These are phyloP conservation scores for Camelus bactrianus DNA, from an alignment of 2,113 vertebrate genomes.

Conservation along the genomic window DNA sequence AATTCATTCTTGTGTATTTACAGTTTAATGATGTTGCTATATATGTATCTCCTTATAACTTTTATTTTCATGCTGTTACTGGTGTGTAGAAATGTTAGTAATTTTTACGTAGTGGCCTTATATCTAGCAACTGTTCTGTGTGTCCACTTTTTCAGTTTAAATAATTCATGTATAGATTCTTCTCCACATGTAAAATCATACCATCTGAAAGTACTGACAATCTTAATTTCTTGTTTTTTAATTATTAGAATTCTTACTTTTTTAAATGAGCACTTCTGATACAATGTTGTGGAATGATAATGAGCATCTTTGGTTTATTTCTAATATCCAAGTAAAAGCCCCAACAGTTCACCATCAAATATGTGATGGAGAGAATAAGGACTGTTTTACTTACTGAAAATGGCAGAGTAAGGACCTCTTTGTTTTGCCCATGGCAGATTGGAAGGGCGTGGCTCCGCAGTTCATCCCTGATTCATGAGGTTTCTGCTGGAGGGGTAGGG, in stretches of 20 bases:
- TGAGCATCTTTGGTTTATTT: background rate
- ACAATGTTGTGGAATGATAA: background rate
- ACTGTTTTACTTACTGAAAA: background rate
- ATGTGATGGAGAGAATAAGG: background rate
- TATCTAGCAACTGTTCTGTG: background rate
- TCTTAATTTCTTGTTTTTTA: constrained; percentile 45
- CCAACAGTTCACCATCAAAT: background rate
- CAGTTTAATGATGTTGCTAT: background rate
- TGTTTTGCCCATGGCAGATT: background rate
- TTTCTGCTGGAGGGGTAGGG: background rate
- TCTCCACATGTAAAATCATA: background rate
- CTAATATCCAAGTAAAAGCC: background rate
- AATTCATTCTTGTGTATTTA: background rate
- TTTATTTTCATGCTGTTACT: constrained; percentile 11
- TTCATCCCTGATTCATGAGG: background rate
- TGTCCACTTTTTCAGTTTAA: background rate
- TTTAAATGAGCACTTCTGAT: background rate
- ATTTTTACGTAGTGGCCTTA: background rate
- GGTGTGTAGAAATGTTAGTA: background rate
- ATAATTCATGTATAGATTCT: background rate
- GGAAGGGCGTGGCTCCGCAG: background rate
- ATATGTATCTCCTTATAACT: background rate
- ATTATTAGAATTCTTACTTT: background rate
- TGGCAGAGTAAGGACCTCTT: background rate
- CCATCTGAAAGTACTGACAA: background rate